phyloP scores from a whole-genome alignment of 2,113 vertebrate species.

The Xiphias gladius region DNA sequence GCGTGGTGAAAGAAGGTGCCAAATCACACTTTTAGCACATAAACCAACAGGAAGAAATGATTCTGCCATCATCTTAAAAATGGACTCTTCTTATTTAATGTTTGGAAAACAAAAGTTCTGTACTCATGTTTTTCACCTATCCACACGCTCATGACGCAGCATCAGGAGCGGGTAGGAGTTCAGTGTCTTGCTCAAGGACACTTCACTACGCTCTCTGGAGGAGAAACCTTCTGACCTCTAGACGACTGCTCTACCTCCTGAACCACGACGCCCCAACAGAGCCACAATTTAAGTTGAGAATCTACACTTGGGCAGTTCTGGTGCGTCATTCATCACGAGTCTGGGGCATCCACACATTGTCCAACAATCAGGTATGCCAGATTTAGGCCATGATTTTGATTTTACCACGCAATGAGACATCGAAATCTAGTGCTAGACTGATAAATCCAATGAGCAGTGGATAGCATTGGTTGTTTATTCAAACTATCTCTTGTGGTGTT shows the following conservation, averaged over 20 bases:
- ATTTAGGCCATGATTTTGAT: neutral
- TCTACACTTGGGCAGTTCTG: neutral
- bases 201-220: too few species aligned
- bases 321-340: constrained; percentile 2
- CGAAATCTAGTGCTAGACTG: neutral
- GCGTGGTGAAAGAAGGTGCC: neutral
- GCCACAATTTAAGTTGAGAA: neutral
- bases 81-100: neutral
- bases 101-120: constrained; percentile 4
- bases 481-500: too few species aligned
- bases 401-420: neutral
- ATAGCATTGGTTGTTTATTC: neutral
- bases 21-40: constrained; percentile 2
- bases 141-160: too few species aligned
- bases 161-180: too few species aligned
- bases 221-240: too few species aligned
- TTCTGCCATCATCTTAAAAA: constrained; percentile 11
- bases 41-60: constrained; percentile 16
- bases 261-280: too few species aligned
- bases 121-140: neutral
- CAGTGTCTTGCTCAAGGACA: too few species aligned
- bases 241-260: too few species aligned
- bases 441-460: neutral
- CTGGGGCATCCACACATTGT: neutral
- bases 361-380: neutral